Evolutionary conservation across 1,140 invertebrate genomes (phyloP).

Genomic region (Conus ventricosus): DNA sequence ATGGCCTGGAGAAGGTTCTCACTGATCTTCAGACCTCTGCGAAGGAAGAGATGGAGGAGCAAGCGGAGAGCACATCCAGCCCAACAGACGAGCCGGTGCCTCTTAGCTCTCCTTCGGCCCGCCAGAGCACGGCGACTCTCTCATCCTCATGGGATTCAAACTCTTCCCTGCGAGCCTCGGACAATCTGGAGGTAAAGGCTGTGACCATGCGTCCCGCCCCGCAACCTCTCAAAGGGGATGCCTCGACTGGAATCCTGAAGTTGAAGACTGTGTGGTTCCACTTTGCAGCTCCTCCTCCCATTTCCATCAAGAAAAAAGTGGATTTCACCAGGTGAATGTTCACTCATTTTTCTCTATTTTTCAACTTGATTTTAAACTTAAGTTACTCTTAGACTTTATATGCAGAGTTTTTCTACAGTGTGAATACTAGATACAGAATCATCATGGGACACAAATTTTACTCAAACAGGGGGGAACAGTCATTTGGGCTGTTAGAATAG

Average conservation of each 20-base stretch:
- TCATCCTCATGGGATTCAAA: constrained; percentile 65
- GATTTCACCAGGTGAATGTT: constrained; percentile 88
- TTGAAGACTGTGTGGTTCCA: constrained; percentile 96
- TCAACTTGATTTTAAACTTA: not conserved
- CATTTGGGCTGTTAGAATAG: no score
- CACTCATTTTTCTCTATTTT: not conserved
- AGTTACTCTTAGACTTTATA: not conserved
- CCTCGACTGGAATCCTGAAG: constrained; percentile 81
- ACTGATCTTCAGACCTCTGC: constrained; percentile 23
- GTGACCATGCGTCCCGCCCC: constrained; percentile 4
- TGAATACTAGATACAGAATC: no score
- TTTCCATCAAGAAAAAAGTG: constrained; percentile 94
- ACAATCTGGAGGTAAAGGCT: not conserved
- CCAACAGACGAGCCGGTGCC: constrained; percentile 43
- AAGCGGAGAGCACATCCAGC: constrained; percentile 33
- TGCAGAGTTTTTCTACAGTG: not conserved
- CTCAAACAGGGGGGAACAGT: no score
- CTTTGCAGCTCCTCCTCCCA: constrained; percentile 95
- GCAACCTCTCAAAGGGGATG: constrained; percentile 71
- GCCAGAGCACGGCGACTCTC: constrained; percentile 48
- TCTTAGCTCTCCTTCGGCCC: constrained; percentile 40
- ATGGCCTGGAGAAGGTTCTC: constrained; percentile 49
- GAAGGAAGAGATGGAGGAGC: constrained; percentile 35
- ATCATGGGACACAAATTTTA: no score
- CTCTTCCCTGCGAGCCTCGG: constrained; percentile 49